phyloP scores from a whole-genome alignment of 37 sponge, comb jelly and placozoan species.

The Cladorhizidae sp. region DNA sequence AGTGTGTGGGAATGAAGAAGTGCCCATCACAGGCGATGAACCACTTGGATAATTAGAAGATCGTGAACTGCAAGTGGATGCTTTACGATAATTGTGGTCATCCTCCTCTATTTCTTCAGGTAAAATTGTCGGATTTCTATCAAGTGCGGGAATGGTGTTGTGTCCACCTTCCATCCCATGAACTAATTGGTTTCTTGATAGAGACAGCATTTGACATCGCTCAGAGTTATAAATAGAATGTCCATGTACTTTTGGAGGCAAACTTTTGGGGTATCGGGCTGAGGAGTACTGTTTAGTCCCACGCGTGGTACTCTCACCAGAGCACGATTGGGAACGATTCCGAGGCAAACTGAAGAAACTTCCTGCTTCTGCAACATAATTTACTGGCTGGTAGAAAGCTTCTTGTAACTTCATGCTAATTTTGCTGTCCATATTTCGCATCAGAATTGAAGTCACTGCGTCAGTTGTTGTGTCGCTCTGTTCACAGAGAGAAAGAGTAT shows the following conservation, averaged over 20 bases:
- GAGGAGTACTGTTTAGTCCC: conserved; percentile 17
- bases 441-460: neutral
- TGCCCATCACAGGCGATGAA: neutral
- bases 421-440: neutral
- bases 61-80: neutral
- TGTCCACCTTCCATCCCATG: neutral
- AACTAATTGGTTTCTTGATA: neutral
- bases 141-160: neutral
- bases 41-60: neutral
- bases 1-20: neutral
- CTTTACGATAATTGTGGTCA: neutral
- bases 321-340: neutral
- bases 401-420: neutral
- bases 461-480: neutral
- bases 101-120: conserved; percentile 9
- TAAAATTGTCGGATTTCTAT: neutral
- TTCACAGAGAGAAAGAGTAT: neutral
- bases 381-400: neutral
- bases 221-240: neutral
- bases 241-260: too few relatives aligned
- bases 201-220: too few relatives aligned
- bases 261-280: neutral
- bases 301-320: neutral
- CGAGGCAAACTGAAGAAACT: conserved; percentile 15
- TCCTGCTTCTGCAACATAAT: neutral